phyloP scores from a whole-genome alignment of 2,888 invertebrate species.

The Patella caerulea region DNA sequence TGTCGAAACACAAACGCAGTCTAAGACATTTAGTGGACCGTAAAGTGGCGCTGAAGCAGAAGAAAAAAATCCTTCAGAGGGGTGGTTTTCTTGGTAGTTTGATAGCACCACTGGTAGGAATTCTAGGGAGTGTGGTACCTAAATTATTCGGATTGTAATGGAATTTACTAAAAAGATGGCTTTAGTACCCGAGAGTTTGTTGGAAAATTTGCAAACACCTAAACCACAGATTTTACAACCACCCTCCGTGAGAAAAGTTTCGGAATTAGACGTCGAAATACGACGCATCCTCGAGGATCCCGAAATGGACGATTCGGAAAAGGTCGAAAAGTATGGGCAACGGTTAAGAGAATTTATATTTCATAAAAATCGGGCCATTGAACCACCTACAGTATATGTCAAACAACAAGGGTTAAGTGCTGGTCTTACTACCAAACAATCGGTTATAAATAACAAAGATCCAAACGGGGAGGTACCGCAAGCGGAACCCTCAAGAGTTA shows the following conservation, averaged over 20 bases:
- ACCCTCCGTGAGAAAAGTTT: neutral
- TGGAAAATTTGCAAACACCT: neutral
- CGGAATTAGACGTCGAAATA: neutral
- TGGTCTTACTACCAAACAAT: too few species aligned
- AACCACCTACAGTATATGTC: neutral
- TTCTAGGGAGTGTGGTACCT: neutral
- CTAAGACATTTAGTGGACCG: conserved; percentile 1
- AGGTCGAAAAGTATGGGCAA: neutral
- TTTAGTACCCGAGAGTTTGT: neutral
- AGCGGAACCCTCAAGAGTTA: neutral
- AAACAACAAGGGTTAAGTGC: too few species aligned
- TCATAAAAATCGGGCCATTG: neutral
- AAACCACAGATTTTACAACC: neutral
- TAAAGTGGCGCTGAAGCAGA: neutral
- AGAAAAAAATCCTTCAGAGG: conserved; percentile 11
- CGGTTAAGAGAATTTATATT: neutral
- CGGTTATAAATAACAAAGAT: too few species aligned
- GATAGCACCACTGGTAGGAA: neutral
- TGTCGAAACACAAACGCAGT: conserved; percentile 12
- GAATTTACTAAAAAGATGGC: neutral
- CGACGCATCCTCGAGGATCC: neutral
- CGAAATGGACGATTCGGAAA: neutral
- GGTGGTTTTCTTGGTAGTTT: conserved; percentile 12
- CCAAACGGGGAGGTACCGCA: too few species aligned
- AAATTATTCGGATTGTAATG: too few species aligned